A percentile compares a stretch with the other conserved stretches of the same genome.
These are phyloP conservation scores for Lasioglossum baleicum DNA, from an alignment of 1,140 invertebrate species.

Conservation along the genomic window DNA sequence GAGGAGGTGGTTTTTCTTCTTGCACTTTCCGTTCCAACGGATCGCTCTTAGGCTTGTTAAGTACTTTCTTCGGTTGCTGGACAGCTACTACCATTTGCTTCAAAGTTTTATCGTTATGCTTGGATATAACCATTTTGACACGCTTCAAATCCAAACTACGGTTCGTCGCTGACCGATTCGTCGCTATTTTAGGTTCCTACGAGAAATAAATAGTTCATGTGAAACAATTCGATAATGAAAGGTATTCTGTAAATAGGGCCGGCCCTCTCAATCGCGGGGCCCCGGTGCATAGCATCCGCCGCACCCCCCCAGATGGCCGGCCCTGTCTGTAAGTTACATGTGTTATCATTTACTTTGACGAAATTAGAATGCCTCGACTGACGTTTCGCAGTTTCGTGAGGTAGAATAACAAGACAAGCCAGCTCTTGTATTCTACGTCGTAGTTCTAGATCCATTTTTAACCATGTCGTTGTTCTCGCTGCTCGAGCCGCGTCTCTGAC, in stretches of 20 bases:
- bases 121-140: conserved; percentile 82
- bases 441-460: conserved; percentile 83
- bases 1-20: conserved; percentile 66
- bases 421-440: conserved; percentile 82
- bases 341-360: conserved; percentile 64
- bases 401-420: conserved; percentile 81
- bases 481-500: conserved; percentile 83
- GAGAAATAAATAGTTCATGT: neutral
- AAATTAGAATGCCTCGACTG: conserved; percentile 75
- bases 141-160: conserved; percentile 81
- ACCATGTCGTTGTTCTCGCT: conserved; percentile 83
- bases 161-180: conserved; percentile 65
- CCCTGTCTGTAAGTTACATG: neutral
- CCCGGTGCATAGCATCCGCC: too few relatives aligned
- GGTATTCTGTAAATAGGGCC: too few relatives aligned
- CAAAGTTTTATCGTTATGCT: conserved; percentile 75
- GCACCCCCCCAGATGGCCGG: too few relatives aligned
- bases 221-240: neutral
- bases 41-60: conserved; percentile 77
- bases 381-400: conserved; percentile 73
- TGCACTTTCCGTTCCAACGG: conserved; percentile 75
- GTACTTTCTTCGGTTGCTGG: conserved; percentile 69
- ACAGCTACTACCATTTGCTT: conserved; percentile 60
- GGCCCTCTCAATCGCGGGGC: too few relatives aligned
- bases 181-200: conserved; percentile 69